Conservation (phyloP, 2,113 vertebrate genomes). For the Paramormyrops kingsleyae region DNA sequence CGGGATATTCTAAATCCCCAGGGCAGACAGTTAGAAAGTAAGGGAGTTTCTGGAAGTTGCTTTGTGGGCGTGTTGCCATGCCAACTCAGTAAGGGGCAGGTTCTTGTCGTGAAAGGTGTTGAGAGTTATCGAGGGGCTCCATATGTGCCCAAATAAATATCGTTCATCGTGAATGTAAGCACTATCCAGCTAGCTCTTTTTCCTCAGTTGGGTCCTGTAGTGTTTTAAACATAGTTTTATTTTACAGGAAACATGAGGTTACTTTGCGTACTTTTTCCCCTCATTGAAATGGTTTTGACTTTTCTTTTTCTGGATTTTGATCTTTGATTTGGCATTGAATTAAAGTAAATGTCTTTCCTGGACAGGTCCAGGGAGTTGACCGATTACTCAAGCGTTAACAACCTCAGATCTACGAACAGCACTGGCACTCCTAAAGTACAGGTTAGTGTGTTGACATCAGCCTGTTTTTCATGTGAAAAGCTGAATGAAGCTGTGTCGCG, state of each 20-base stretch:
- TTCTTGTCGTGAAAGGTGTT: neutral
- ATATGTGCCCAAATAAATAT: conserved; percentile 11
- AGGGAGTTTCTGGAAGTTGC: conserved; percentile 21
- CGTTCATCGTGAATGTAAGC: neutral
- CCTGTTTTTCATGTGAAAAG: neutral
- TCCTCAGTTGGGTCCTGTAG: neutral
- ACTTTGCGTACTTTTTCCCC: neutral
- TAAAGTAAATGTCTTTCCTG: neutral
- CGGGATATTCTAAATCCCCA: neutral
- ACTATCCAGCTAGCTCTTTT: neutral
- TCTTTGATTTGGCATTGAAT: neutral
- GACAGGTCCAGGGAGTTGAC: conserved; percentile 5
- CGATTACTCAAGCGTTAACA: neutral
- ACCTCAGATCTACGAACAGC: neutral
- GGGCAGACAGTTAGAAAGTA: neutral
- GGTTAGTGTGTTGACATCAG: neutral
- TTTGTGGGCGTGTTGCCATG: conserved; percentile 15
- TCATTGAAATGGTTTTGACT: neutral
- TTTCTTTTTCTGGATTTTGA: neutral
- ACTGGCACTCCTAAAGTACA: conserved; percentile 16
- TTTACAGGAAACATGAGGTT: neutral
- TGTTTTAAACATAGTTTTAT: neutral
- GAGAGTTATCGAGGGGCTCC: neutral
- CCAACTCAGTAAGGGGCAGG: conserved; percentile 2
- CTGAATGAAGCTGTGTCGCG: neutral